phyloP scores from a whole-genome alignment of 2,888 invertebrate species.

The Amaurobius ferox region DNA sequence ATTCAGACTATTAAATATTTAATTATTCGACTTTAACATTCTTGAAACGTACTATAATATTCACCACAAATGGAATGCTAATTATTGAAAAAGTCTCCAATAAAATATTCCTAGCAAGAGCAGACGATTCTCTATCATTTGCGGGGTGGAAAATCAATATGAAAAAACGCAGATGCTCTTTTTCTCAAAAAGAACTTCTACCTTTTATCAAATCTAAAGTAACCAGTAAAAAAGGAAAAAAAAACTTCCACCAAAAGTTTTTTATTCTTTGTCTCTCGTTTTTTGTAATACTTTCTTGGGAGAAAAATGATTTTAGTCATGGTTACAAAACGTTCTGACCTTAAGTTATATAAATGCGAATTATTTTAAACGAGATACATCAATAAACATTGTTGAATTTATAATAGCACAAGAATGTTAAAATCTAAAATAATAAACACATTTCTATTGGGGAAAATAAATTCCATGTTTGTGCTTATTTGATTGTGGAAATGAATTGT shows the following conservation, averaged over 20 bases:
- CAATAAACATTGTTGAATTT: no score
- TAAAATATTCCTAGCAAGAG: not conserved
- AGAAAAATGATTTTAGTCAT: no score
- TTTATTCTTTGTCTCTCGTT: not conserved
- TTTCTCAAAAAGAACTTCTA: slow-evolving; percentile 18
- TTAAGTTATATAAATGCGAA: no score
- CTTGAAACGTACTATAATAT: not conserved
- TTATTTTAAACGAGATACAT: no score
- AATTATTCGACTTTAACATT: not conserved
- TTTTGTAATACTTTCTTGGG: no score
- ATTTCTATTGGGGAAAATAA: no score
- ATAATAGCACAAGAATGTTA: no score
- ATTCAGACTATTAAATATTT: not conserved
- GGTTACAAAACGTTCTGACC: no score
- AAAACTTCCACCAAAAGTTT: not conserved
- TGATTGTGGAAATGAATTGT: no score
- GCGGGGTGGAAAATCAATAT: not conserved
- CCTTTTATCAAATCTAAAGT: slow-evolving; percentile 29
- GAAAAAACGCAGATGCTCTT: slow-evolving; percentile 23
- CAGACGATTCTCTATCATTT: not conserved
- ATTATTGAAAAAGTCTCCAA: not conserved
- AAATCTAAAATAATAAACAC: no score
- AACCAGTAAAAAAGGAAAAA: not conserved
- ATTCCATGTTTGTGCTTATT: no score
- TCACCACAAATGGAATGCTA: not conserved